These are phyloP conservation scores for Myxocyprinus asiaticus DNA, from an alignment of 2,113 vertebrate genomes.

Conservation along the genomic window DNA sequence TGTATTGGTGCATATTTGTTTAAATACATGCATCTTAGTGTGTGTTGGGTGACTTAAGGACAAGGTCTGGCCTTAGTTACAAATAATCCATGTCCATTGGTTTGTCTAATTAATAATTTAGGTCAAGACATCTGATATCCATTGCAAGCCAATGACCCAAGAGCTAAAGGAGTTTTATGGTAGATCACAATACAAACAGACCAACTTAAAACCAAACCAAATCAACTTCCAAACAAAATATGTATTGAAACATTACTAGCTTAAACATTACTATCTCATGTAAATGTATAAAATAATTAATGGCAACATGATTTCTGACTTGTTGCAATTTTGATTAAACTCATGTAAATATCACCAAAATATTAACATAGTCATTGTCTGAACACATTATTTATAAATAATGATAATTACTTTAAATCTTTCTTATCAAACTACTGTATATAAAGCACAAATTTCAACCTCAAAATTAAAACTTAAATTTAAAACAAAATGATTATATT, in stretches of 20 bases:
- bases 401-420: background rate
- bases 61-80: constrained; percentile 35
- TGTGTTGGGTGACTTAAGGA: constrained; percentile 6
- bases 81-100: constrained; percentile 39
- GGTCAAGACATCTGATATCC: constrained; percentile 36
- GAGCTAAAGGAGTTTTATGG: background rate
- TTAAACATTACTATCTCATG: background rate
- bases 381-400: background rate
- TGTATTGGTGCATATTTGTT: too few species aligned
- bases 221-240: background rate
- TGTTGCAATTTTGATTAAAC: background rate
- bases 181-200: too few species aligned
- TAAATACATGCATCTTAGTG: background rate
- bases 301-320: background rate
- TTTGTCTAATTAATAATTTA: constrained; percentile 42
- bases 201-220: background rate
- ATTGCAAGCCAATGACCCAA: background rate
- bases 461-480: background rate
- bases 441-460: background rate
- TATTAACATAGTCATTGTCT: background rate
- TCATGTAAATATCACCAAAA: background rate
- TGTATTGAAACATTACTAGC: background rate
- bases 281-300: background rate
- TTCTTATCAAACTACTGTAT: background rate
- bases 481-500: background rate